Evolutionary conservation across 2,113 vertebrate species (phyloP).

Genomic region (Megaceryle torquata): DNA sequence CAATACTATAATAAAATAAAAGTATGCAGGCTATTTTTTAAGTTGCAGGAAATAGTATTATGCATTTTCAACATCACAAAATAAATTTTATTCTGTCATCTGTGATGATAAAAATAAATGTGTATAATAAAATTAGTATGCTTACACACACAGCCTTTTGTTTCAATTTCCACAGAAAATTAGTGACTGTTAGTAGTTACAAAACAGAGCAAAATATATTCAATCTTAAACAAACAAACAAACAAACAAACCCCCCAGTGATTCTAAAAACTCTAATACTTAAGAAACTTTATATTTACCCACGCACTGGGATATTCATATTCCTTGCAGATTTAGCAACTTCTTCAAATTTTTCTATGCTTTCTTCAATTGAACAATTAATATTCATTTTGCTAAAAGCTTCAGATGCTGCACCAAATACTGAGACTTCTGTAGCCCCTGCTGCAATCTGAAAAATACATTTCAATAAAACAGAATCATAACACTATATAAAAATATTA

Average conservation of each 20-base stretch:
- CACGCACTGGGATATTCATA: conserved; percentile 86
- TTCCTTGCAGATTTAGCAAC: conserved; percentile 82
- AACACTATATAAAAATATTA: background rate
- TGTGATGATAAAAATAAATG: background rate
- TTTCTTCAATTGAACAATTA: conserved; percentile 95
- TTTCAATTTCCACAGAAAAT: background rate
- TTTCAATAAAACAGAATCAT: conserved; percentile 1
- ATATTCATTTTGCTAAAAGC: conserved; percentile 90
- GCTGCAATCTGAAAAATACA: conserved; percentile 84
- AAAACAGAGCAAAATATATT: background rate
- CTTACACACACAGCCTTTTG: background rate
- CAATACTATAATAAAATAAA: background rate
- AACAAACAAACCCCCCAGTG: background rate
- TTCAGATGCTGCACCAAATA: conserved; percentile 94
- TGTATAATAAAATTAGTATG: background rate
- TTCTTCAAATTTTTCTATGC: conserved; percentile 87
- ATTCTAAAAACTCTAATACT: background rate
- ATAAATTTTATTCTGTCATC: background rate
- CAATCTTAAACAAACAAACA: background rate
- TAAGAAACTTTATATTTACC: conserved; percentile 75
- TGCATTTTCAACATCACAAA: background rate
- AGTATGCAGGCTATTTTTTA: background rate
- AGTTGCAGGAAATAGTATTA: background rate
- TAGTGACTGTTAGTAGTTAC: background rate
- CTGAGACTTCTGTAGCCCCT: conserved; percentile 89